Base-by-base conservation (phyloP, 2,113 vertebrate genomes). In the Zapus hudsonius region DNA sequence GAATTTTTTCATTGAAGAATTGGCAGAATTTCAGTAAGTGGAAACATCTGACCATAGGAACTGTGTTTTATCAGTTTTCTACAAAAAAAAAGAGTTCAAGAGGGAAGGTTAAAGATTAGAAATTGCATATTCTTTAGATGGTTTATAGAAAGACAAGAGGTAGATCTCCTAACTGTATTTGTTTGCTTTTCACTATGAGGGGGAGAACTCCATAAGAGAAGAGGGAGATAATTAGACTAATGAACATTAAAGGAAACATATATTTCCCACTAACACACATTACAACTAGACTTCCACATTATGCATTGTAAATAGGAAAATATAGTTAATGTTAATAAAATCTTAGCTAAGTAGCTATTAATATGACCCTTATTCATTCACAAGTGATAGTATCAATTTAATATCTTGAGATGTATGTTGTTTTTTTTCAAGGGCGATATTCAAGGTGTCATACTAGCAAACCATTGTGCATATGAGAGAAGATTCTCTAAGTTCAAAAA, bases 281-380 rank as follows among this genome's bases (percentile, higher is more conserved):
- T 85, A 40, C 2, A 74, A 93, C 66, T 40, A 69, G 19, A 5
- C 6, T 80, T 73, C 33, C 20, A 89, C 1, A 42, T 67, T 86
- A 55, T 31, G 3, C 90, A 8, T 38, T 27, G 11, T 44, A 94
- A 92, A 83, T 63, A 92, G 75, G 36, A 94, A 87, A 6, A 70
- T 76, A 13, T 67, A 87, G 52, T 81, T 27, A 63, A 92, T 31
- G 7, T 47, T 94, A 81, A 91, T 44, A 95, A 89, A 87, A 76
- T 73, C 11, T 67, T 63, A 84, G 44, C 61, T 76, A 90, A 92
- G 20, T 66, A 80, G 67, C 9, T 91, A 38, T 87, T n/a, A 61
- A 31, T 91, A 59, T 70, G 79, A 87, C 7, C 27, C 40, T 85
- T 63, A 70, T 47, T 82, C 33, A 82, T 82, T 79, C 9, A 79